Evolutionary conservation across 2,888 invertebrate genomes (phyloP).

Genomic region (Microdon myrmicae): DNA sequence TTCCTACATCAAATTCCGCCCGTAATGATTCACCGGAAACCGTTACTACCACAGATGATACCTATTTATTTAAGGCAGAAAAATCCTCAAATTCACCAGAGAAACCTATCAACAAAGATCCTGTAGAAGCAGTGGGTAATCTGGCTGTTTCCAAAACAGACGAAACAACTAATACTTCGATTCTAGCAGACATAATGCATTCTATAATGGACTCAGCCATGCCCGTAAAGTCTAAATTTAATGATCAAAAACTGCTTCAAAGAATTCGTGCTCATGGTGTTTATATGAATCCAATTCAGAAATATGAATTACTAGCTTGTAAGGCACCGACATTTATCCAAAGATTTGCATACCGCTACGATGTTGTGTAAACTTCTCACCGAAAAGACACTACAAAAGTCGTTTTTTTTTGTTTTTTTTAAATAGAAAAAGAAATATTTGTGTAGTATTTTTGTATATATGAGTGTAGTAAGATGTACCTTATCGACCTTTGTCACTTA

Average conservation of each 20-base stretch:
- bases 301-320: slow-evolving; percentile 79
- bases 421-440: too few relatives aligned
- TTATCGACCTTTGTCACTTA: too few relatives aligned
- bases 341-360: slow-evolving; percentile 60
- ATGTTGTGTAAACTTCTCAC: slow-evolving; percentile 31
- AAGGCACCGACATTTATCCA: slow-evolving; percentile 73
- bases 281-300: slow-evolving; percentile 72
- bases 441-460: too few relatives aligned
- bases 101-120: slow-evolving; percentile 9
- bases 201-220: slow-evolving; percentile 69
- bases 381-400: too few relatives aligned
- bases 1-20: not conserved
- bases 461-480: too few relatives aligned
- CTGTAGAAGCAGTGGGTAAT: too few relatives aligned
- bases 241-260: slow-evolving; percentile 78
- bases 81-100: not conserved
- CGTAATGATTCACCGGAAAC: not conserved
- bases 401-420: too few relatives aligned
- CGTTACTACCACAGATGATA: too few relatives aligned
- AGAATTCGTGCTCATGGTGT: slow-evolving; percentile 74
- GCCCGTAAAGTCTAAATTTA: slow-evolving; percentile 71
- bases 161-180: slow-evolving; percentile 55
- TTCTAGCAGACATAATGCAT: slow-evolving; percentile 71
- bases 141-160: not conserved
- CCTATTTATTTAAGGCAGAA: too few relatives aligned